Evolutionary conservation across 2,113 vertebrate genomes (phyloP).

Genomic region (Sminthopsis crassicaudata): DNA sequence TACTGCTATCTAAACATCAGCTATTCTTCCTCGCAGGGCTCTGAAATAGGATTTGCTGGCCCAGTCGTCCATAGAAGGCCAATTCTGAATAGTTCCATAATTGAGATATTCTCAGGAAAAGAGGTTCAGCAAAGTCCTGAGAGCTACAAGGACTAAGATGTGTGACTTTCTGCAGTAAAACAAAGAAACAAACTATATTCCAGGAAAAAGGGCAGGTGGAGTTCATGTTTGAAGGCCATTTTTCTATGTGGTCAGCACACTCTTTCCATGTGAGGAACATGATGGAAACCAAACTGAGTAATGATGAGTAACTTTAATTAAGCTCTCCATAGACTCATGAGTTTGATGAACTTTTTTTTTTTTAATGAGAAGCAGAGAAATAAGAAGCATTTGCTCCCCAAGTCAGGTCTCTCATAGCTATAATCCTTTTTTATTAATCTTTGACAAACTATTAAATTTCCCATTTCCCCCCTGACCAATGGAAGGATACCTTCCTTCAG

Average conservation of each 20-base stretch:
- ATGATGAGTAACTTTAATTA: constrained; percentile 42
- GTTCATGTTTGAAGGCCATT: constrained; percentile 24
- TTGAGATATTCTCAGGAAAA: not conserved
- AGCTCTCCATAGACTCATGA: constrained; percentile 49
- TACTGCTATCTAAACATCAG: not conserved
- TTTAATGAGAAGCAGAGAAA: not conserved
- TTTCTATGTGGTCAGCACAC: not conserved
- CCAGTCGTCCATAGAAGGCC: not conserved
- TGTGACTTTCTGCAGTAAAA: constrained; percentile 3
- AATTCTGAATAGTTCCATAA: not conserved
- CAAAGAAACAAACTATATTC: not conserved
- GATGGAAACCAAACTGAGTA: constrained; percentile 1
- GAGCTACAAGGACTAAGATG: constrained; percentile 24
- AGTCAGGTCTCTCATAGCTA: constrained; percentile 26
- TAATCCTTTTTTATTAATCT: constrained; percentile 64
- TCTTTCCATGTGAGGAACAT: not conserved
- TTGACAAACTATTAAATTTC: constrained; percentile 55
- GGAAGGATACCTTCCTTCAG: constrained; percentile 30
- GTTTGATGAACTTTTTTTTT: constrained; percentile 53
- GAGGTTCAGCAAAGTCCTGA: not conserved
- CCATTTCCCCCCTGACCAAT: constrained; percentile 21
- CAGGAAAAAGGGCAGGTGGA: not conserved
- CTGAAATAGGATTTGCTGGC: not conserved
- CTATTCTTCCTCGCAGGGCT: not conserved
- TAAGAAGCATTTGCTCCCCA: constrained; percentile 20